Base-by-base conservation (phyloP, 2,113 vertebrate genomes). In the Tragelaphus buxtoni region DNA sequence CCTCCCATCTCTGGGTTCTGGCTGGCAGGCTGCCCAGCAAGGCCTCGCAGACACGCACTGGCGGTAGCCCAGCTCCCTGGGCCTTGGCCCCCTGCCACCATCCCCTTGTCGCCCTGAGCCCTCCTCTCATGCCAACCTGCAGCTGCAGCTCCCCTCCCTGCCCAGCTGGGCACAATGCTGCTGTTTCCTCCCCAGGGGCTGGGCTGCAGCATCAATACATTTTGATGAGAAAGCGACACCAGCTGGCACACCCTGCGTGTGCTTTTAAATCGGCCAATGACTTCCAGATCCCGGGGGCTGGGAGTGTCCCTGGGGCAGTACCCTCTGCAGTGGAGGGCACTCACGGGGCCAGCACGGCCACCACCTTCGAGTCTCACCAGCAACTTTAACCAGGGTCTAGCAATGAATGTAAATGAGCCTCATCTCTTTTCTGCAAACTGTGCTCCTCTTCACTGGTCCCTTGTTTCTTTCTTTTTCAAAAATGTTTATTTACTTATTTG, bases 201-300 rank as follows among this genome's bases (percentile, higher is more conserved):
- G 32, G 69, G 95, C 94, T 95, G 85, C 86, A 39, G 88, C 97
- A 94, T 80, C n/a, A 2, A 32, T 45, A 20, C 61, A 32, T 47
- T 90, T 49, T 72, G 93, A 96, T 80, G 80, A 88, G 94, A 93
- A 95, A 95, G 94, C 28, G 9, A 85, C 95, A 93, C 72, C 39
- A 53, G 53, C 69, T 79, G 96, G 92, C 98, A 97, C 94, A 88
- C 65, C 90, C 91, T n/a, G 13, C 35, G 90, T 95, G 26, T 84
- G 77, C 84, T 96, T 98, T 96, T 51, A 97, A 95, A 97, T 49
- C 9, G 9, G 49, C 96, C 97, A 97, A 56, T 97, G 91, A 65
- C 87, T 79, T 83, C 93, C 84, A 85, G 93, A 74, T 74, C 63
- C 58, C 47, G 16, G 79, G 60, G 72, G 87, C 53, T 53, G 60